Evolutionary conservation across 1,140 invertebrate species (phyloP).

Genomic region (Cyrtorhinus lividipennis): DNA sequence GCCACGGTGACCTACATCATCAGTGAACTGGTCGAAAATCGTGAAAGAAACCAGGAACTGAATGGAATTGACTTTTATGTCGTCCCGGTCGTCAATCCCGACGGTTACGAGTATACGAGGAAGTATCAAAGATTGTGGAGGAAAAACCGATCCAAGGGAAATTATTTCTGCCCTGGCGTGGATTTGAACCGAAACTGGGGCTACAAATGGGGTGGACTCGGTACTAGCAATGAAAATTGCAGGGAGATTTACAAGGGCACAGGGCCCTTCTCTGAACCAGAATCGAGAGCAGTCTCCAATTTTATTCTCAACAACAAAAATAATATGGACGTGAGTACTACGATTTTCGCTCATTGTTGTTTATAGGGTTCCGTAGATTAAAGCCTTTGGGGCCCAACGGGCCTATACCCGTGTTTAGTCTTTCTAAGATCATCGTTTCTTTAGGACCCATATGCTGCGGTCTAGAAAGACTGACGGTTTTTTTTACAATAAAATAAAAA

Average conservation of each 20-base stretch:
- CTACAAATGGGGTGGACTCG: slow-evolving; percentile 47
- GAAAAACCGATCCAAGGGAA: slow-evolving; percentile 47
- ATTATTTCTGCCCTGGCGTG: slow-evolving; percentile 32
- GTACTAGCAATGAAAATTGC: slow-evolving; percentile 58
- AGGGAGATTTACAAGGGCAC: slow-evolving; percentile 62
- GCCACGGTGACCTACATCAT: slow-evolving; percentile 47
- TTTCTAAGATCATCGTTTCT: too few species aligned
- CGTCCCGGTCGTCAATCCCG: slow-evolving; percentile 43
- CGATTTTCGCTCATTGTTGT: too few species aligned
- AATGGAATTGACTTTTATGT: slow-evolving; percentile 45
- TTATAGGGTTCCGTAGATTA: too few species aligned
- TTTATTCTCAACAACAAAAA: slow-evolving; percentile 20
- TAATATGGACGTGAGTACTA: slow-evolving; percentile 30
- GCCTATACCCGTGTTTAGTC: too few species aligned
- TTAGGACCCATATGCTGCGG: too few species aligned
- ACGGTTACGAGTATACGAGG: slow-evolving; percentile 49
- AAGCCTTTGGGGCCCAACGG: too few species aligned
- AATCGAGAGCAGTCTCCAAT: slow-evolving; percentile 42
- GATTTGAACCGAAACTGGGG: slow-evolving; percentile 58
- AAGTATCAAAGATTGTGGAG: slow-evolving; percentile 61
- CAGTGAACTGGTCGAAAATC: slow-evolving; percentile 59
- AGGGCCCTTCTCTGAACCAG: slow-evolving; percentile 67
- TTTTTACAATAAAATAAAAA: too few species aligned
- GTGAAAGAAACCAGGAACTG: slow-evolving; percentile 48
- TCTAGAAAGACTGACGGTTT: too few species aligned